A percentile compares a stretch with the other conserved stretches of the same genome.
Conservation (phyloP, 2,113 vertebrate species). For the Periophthalmus modestus region DNA sequence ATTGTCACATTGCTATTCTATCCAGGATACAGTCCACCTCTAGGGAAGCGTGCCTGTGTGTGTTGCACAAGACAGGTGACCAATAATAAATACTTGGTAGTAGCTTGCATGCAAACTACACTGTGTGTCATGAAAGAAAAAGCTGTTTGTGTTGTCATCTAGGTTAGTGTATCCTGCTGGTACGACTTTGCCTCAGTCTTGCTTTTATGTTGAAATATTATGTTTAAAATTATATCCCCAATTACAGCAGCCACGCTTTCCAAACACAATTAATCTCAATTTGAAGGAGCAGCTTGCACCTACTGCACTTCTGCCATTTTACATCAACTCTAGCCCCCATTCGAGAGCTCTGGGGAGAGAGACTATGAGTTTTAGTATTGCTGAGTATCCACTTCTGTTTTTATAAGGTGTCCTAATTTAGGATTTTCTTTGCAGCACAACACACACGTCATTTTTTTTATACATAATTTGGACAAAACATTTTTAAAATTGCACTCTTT, state of each 20-base stretch:
- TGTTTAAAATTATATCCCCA: conserved; percentile 37
- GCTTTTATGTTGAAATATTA: conserved; percentile 10
- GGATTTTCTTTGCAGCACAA: conserved; percentile 9
- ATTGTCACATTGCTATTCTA: conserved; percentile 59
- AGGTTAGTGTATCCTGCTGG: neutral
- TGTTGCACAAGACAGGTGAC: neutral
- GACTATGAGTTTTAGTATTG: conserved; percentile 31
- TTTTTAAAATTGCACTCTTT: neutral
- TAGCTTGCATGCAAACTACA: conserved; percentile 24
- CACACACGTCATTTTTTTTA: conserved; percentile 26
- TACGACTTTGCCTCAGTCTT: neutral
- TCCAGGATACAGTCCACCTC: conserved; percentile 34
- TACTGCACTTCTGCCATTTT: conserved; percentile 37
- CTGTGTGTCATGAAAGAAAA: conserved; percentile 5
- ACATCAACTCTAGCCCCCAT: conserved; percentile 28
- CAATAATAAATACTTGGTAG: conserved; percentile 10
- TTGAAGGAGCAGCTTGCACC: conserved; percentile 30
- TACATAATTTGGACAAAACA: conserved; percentile 21
- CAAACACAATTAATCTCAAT: conserved; percentile 61
- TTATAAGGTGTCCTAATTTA: conserved; percentile 22
- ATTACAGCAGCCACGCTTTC: conserved; percentile 22
- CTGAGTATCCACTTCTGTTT: conserved; percentile 37
- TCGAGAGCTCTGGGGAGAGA: conserved; percentile 25
- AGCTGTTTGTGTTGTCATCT: conserved; percentile 9
- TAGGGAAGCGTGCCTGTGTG: conserved; percentile 16